phyloP scores from a whole-genome alignment of 2,888 invertebrate genomes.

The Phalangium opilio region DNA sequence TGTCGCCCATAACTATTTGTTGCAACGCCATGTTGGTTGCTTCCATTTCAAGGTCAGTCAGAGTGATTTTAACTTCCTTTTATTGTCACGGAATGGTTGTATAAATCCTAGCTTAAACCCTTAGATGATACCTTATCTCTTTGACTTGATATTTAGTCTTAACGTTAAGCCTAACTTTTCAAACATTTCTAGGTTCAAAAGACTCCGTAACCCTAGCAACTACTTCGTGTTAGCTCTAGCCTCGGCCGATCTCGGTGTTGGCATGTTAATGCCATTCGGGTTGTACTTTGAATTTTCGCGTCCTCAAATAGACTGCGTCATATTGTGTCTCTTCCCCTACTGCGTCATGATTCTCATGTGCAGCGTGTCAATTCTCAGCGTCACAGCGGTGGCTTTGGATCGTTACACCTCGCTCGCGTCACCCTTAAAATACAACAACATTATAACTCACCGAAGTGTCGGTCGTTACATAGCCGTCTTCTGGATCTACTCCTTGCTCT shows the following conservation, averaged over 20 bases:
- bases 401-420: slow-evolving; percentile 44
- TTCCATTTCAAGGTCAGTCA: no score
- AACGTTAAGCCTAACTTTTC: no score
- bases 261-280: slow-evolving; percentile 43
- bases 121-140: no score
- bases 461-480: slow-evolving; percentile 41
- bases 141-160: no score
- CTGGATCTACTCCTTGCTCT: slow-evolving; percentile 42
- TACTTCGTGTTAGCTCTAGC: slow-evolving; percentile 44
- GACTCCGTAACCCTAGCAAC: slow-evolving; percentile 45
- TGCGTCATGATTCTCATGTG: slow-evolving; percentile 42
- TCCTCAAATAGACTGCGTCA: slow-evolving; percentile 19
- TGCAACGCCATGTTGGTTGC: slow-evolving; percentile 43
- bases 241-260: slow-evolving; percentile 43
- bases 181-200: slow-evolving; percentile 37
- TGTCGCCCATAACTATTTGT: slow-evolving; percentile 39
- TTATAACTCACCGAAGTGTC: slow-evolving; percentile 45
- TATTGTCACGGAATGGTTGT: no score
- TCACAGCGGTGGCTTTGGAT: slow-evolving; percentile 46
- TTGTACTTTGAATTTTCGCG: slow-evolving; percentile 41
- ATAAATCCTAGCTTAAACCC: no score
- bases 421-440: slow-evolving; percentile 44
- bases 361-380: slow-evolving; percentile 42
- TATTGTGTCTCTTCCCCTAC: slow-evolving; percentile 42
- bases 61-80: no score